Base-by-base conservation (phyloP, 2,113 vertebrate species). In the Strix uralensis region DNA sequence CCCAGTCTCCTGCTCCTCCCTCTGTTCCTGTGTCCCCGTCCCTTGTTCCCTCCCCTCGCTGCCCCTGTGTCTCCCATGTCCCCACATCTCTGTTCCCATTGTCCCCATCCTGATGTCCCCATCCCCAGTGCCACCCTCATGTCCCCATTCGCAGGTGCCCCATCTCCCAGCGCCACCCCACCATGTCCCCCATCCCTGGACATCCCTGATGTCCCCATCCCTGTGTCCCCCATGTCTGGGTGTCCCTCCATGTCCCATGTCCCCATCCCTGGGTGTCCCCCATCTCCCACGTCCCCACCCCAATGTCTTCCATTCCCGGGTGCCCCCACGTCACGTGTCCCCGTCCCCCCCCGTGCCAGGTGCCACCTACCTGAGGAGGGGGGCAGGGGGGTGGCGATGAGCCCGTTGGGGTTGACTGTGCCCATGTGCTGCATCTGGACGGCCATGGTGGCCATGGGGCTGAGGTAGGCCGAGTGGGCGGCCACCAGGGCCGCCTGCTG, bases 391-490 rank as follows among this genome's bases (percentile, higher is more conserved):
- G 99, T 99, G 98, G 99, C 98, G 12, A 99, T 99, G 98, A 99
- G 98, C 97, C 99, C 98, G 90, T 98, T 99, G 97, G 98, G 98
- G 92, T 99, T 99, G 97, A 99, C 99, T 62, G 99, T 98, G 8
- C 99, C 99, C 98, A 99, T 98, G 97, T 99, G 99, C 97, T 99
- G 99, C 99, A 99, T 99, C 98, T 99, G 99, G 84, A 99, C 98
- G 1, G 99, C 99, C 97, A 99, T 99, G 94, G 99, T 99, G 97
- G 99, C 98, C 97, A 99, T 99, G 81, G 99, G 99, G 97, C 99
- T 99, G 97, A 99, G 98, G 98, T 99, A 99, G 96, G 99, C 98
- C 32, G 98, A 99, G 98, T 99, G 99, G n/a, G 99, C 98, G 27
- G 98, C 99, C 86, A 99, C 99, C 97, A 99, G 98, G 65, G 99